A percentile compares a stretch with the other conserved stretches of the same genome.
phyloP scores from a whole-genome alignment of 2,888 invertebrate species.

The Tenthredo mesomela region DNA sequence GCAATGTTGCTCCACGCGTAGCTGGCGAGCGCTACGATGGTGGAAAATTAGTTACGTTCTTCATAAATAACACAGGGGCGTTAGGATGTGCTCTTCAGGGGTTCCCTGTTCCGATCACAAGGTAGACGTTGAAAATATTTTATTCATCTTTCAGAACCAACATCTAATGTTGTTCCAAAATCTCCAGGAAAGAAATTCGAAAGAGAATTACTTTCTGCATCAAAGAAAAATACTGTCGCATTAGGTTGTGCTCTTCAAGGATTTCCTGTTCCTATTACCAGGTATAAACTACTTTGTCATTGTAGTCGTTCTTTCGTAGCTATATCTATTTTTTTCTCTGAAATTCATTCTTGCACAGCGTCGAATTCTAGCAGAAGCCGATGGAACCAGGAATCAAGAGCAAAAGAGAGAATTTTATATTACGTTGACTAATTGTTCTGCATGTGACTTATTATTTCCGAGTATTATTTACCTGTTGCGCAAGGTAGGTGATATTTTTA shows the following conservation, averaged over 20 bases:
- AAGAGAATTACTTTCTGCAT: slow-evolving; percentile 78
- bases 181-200: slow-evolving; percentile 79
- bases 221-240: slow-evolving; percentile 76
- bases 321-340: background rate
- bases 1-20: slow-evolving; percentile 83
- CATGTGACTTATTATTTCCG: background rate
- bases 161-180: slow-evolving; percentile 84
- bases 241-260: slow-evolving; percentile 88
- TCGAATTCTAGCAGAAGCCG: background rate
- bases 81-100: slow-evolving; percentile 86
- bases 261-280: slow-evolving; percentile 87
- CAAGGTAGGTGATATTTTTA: slow-evolving; percentile 32
- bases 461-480: background rate
- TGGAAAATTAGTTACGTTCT: slow-evolving; percentile 82
- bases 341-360: background rate
- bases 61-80: slow-evolving; percentile 79
- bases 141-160: slow-evolving; percentile 82
- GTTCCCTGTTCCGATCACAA: slow-evolving; percentile 84
- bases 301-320: background rate
- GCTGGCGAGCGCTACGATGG: slow-evolving; percentile 83
- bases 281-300: slow-evolving; percentile 79
- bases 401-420: background rate
- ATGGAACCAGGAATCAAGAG: slow-evolving; percentile 13
- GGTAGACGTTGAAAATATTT: slow-evolving; percentile 78
- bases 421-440: slow-evolving; percentile 1